phyloP scores from a whole-genome alignment of 2,113 vertebrate species.

The Pseudorasbora parva region DNA sequence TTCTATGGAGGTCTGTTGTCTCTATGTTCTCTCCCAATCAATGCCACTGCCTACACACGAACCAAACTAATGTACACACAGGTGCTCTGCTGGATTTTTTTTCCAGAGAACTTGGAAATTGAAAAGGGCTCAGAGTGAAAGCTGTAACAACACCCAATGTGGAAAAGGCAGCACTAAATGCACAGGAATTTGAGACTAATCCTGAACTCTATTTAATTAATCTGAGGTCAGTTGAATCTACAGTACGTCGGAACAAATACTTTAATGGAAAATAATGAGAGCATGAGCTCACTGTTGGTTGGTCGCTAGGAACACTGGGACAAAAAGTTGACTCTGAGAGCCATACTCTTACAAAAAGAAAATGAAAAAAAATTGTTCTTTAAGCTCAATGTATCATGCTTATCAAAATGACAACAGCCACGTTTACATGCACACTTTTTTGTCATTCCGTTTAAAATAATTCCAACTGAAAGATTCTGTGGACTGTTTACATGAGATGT shows the following conservation, averaged over 20 bases:
- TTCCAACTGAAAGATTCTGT: too few relatives aligned
- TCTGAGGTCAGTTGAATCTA: slow-evolving; percentile 16
- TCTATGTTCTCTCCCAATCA: background rate
- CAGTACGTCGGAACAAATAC: background rate
- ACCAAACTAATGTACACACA: background rate
- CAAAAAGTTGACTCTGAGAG: background rate
- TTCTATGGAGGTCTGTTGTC: background rate
- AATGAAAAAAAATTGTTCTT: too few relatives aligned
- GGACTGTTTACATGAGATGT: too few relatives aligned
- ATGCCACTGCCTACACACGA: background rate
- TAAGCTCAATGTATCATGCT: too few relatives aligned
- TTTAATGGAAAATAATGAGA: slow-evolving; percentile 30
- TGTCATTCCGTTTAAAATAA: too few relatives aligned
- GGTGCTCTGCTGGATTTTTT: background rate
- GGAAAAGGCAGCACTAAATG: slow-evolving; percentile 13
- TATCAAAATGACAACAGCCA: too few relatives aligned
- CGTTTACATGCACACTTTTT: too few relatives aligned
- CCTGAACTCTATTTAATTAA: slow-evolving; percentile 13
- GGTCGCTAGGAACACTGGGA: background rate
- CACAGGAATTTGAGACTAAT: slow-evolving; percentile 18
- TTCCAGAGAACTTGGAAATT: slow-evolving; percentile 13
- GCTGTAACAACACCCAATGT: background rate
- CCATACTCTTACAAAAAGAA: background rate
- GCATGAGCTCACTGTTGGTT: slow-evolving; percentile 24
- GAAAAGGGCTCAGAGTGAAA: background rate